These are phyloP conservation scores for Aulostomus chinensis DNA, from an alignment of 2,797 vertebrate species.

Conservation along the genomic window DNA sequence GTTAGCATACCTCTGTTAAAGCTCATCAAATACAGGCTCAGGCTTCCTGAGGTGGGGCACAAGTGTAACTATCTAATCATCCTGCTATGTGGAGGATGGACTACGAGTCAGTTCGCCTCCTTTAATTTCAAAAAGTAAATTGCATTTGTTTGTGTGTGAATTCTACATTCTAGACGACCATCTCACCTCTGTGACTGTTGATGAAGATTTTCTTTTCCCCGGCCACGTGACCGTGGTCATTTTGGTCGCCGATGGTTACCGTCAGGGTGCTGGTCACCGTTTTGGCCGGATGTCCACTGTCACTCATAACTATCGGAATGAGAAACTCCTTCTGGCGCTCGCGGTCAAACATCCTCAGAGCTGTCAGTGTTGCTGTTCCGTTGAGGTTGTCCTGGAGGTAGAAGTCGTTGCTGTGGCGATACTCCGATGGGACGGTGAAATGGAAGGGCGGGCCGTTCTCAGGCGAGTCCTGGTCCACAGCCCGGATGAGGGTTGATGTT, in stretches of 20 bases:
- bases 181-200: constrained; percentile 80
- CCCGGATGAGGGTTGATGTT: constrained; percentile 82
- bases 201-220: constrained; percentile 85
- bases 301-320: constrained; percentile 83
- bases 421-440: constrained; percentile 78
- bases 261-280: constrained; percentile 83
- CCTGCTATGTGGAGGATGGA: no score
- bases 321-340: constrained; percentile 85
- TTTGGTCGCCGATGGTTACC: constrained; percentile 86
- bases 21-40: no score
- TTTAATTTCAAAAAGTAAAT: no score
- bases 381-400: constrained; percentile 88
- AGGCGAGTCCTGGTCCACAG: constrained; percentile 79
- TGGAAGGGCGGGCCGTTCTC: constrained; percentile 87
- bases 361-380: constrained; percentile 85
- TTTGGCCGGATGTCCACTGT: constrained; percentile 82
- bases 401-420: constrained; percentile 84
- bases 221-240: constrained; percentile 83
- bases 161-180: no score
- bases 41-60: no score
- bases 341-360: constrained; percentile 85
- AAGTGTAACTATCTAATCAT: no score
- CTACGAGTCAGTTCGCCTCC: no score
- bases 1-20: no score
- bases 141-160: no score